A percentile compares a stretch with the other conserved stretches of the same genome.
phyloP scores from a whole-genome alignment of 2,797 vertebrate species.

The Falco berigora region DNA sequence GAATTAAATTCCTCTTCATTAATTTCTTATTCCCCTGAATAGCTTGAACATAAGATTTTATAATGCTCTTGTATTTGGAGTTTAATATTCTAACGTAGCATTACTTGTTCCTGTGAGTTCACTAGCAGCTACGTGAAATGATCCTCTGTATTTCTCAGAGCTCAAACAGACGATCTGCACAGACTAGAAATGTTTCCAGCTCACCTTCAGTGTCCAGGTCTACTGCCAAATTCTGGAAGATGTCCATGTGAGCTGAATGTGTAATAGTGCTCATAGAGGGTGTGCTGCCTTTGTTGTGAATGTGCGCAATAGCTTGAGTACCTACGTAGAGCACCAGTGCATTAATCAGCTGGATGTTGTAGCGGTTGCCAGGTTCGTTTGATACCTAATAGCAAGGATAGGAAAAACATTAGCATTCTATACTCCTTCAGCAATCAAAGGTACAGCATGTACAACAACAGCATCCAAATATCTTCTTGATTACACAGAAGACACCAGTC shows the following conservation, averaged over 20 bases:
- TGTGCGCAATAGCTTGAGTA: conserved; percentile 98
- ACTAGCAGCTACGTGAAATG: background rate
- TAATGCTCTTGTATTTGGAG: background rate
- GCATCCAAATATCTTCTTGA: background rate
- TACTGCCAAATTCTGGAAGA: conserved; percentile 98
- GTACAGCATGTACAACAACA: background rate
- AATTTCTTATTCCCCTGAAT: background rate
- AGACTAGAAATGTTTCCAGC: background rate
- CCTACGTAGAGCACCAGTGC: conserved; percentile 97
- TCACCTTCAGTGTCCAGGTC: conserved; percentile 98
- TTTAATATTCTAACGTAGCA: rapidly evolving
- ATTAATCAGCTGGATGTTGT: conserved; percentile 99
- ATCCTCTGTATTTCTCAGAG: background rate
- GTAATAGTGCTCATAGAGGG: conserved; percentile 99
- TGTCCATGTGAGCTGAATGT: conserved; percentile 99
- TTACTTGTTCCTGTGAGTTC: background rate
- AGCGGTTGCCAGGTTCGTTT: conserved; percentile 96
- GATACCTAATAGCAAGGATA: conserved; percentile 76
- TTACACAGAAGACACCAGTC: background rate
- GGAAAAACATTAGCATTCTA: background rate
- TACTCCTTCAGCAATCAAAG: background rate
- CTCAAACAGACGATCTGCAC: background rate
- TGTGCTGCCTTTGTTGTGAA: conserved; percentile 98
- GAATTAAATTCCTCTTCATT: background rate
- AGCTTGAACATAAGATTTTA: background rate